Evolutionary conservation across 1,140 invertebrate species (phyloP).

Genomic region (Drosophila novamexicana): DNA sequence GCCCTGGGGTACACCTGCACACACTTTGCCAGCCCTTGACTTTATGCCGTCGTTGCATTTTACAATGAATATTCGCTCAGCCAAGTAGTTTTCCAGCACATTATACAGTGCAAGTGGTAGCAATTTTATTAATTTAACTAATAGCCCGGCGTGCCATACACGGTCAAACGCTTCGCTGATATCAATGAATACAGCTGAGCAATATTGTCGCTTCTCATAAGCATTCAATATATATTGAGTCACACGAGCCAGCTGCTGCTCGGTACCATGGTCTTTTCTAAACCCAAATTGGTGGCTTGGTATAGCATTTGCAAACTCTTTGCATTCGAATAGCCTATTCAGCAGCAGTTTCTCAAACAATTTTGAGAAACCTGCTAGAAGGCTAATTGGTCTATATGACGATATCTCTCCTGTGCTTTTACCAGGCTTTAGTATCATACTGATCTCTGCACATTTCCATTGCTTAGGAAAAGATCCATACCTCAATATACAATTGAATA

Average conservation of each 20-base stretch:
- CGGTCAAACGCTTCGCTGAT: slow-evolving; percentile 21
- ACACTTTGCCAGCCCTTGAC: too few species aligned
- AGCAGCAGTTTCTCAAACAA: slow-evolving; percentile 14
- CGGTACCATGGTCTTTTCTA: slow-evolving; percentile 1
- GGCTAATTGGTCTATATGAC: too few species aligned
- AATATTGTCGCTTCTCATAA: slow-evolving; percentile 5
- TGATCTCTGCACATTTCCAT: slow-evolving; percentile 23
- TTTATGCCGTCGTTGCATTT: not conserved
- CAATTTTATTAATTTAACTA: slow-evolving; percentile 18
- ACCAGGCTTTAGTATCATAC: too few species aligned
- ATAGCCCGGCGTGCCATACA: slow-evolving; percentile 24
- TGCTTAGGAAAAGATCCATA: not conserved
- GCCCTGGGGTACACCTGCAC: too few species aligned
- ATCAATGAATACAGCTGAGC: slow-evolving; percentile 32
- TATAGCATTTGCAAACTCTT: not conserved
- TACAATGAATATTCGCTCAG: slow-evolving; percentile 5
- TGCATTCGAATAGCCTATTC: not conserved
- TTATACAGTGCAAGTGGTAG: not conserved
- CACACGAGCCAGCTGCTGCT: slow-evolving; percentile 14
- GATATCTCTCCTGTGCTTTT: too few species aligned
- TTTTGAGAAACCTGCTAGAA: too few species aligned
- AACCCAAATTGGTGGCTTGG: slow-evolving; percentile 34
- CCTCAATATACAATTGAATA: slow-evolving; percentile 6
- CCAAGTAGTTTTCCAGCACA: slow-evolving; percentile 11
- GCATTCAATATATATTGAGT: slow-evolving; percentile 9